Conservation (phyloP, 1,140 invertebrate species). For the Physella acuta region DNA sequence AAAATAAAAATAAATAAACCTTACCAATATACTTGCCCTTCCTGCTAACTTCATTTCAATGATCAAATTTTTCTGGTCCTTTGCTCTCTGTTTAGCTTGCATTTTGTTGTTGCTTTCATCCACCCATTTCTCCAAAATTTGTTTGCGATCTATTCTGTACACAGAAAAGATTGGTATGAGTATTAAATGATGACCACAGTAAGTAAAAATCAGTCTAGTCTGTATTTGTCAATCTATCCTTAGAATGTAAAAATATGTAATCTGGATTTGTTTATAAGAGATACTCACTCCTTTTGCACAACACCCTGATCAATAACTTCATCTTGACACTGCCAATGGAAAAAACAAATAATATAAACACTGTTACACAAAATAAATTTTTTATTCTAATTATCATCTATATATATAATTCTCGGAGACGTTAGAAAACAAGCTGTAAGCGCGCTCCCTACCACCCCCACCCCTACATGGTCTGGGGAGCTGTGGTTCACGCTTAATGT, state of each 20-base stretch:
- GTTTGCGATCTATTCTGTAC: not conserved
- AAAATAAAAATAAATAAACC: not conserved
- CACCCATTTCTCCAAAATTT: conserved; percentile 1
- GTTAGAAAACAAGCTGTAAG: not conserved
- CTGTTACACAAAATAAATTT: not conserved
- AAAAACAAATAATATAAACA: not conserved
- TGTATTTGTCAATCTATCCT: not conserved
- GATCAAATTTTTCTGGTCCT: not conserved
- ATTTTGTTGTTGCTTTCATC: not conserved
- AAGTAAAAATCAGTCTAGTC: not conserved
- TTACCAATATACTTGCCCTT: conserved; percentile 13
- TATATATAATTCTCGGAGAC: not conserved
- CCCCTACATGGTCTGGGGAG: too few relatives aligned
- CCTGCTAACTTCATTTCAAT: not conserved
- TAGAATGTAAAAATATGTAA: not conserved
- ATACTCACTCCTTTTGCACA: not conserved
- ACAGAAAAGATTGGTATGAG: not conserved
- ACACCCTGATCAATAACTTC: too few relatives aligned
- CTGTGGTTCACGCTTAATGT: too few relatives aligned
- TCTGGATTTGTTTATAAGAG: not conserved
- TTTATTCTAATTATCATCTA: not conserved
- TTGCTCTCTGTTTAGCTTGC: not conserved
- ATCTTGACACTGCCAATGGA: not conserved
- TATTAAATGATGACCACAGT: not conserved
- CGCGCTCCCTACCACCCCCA: not conserved